phyloP scores from a whole-genome alignment of 2,797 vertebrate species.

The Prunella strophiata region DNA sequence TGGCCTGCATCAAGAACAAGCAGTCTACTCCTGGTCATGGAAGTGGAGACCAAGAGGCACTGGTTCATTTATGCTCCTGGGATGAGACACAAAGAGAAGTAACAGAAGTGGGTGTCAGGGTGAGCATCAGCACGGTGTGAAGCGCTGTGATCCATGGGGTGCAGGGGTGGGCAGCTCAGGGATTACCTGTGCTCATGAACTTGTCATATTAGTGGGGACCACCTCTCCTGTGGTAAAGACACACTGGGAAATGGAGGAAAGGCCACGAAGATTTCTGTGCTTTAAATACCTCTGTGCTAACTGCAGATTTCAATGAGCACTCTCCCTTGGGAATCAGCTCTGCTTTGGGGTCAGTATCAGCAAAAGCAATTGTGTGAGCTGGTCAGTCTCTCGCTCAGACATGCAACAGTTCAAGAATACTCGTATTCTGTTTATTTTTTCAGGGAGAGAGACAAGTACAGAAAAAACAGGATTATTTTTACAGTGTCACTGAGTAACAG shows the following conservation, averaged over 20 bases:
- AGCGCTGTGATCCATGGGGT: rapidly evolving
- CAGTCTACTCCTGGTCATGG: not conserved
- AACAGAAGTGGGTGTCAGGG: rapidly evolving
- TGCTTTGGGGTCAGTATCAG: not conserved
- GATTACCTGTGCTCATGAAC: not conserved
- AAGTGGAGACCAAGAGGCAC: not conserved
- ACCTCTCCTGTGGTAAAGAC: not conserved
- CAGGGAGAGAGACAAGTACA: not conserved
- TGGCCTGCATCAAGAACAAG: not conserved
- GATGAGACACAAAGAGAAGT: not conserved
- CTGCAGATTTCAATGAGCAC: not conserved
- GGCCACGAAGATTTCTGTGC: not conserved
- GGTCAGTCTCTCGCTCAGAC: not conserved
- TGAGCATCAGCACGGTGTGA: rapidly evolving
- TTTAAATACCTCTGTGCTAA: not conserved
- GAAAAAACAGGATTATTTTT: not conserved
- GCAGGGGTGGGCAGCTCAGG: not conserved
- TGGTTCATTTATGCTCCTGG: not conserved
- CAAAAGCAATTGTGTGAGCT: not conserved
- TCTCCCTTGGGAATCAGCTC: not conserved
- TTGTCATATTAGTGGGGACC: not conserved
- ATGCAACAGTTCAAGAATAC: not conserved
- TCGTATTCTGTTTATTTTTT: not conserved
- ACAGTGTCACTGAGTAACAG: not conserved
- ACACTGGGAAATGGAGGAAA: not conserved